These are phyloP conservation scores for Stictocephala bisonia DNA, from an alignment of 2,888 invertebrate genomes.

Conservation along the genomic window DNA sequence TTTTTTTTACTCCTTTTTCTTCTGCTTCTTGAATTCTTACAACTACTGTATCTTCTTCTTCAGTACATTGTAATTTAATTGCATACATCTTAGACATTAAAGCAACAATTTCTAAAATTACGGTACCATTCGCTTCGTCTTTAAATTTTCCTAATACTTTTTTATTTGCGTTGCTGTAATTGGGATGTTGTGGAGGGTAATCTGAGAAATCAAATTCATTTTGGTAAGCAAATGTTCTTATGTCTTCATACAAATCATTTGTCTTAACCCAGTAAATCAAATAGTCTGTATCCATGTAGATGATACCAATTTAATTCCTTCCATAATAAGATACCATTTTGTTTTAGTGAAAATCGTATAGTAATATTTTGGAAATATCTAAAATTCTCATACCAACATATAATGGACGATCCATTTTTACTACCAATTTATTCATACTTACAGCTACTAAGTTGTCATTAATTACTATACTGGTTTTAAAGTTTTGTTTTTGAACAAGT, in stretches of 20 bases:
- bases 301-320: background rate
- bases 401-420: conserved; percentile 29
- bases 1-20: no score
- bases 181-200: background rate
- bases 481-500: conserved; percentile 1
- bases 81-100: background rate
- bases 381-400: conserved; percentile 32
- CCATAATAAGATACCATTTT: background rate
- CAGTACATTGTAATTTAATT: no score
- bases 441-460: conserved; percentile 39
- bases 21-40: no score
- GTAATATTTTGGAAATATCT: conserved; percentile 17
- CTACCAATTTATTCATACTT: conserved; percentile 7
- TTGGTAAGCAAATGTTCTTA: background rate
- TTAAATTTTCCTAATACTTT: no score
- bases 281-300: background rate
- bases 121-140: background rate
- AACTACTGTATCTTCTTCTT: no score
- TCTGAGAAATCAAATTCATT: no score
- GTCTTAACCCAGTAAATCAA: background rate
- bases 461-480: background rate
- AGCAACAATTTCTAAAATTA: background rate
- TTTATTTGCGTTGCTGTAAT: background rate
- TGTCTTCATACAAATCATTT: background rate
- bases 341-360: conserved; percentile 23